Evolutionary conservation across 2,113 vertebrate species (phyloP).

Genomic region (Furnarius figulus): DNA sequence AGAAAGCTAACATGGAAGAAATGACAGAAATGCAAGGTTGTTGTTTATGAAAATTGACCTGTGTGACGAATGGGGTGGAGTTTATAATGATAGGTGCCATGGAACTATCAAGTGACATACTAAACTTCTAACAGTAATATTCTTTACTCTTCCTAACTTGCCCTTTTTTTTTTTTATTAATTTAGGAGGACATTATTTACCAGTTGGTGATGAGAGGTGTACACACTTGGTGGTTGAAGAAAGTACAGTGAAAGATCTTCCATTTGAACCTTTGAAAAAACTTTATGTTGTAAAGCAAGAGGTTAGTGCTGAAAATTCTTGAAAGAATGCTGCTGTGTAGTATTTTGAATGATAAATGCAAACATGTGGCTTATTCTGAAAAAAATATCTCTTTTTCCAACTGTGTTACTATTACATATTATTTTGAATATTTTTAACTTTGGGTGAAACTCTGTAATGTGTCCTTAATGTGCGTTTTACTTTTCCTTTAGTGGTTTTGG

Average conservation of each 20-base stretch:
- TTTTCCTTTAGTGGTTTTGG: slow-evolving; percentile 91
- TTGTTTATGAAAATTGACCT: background rate
- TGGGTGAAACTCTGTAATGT: background rate
- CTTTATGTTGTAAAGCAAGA: slow-evolving; percentile 96
- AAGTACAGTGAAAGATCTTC: slow-evolving; percentile 90
- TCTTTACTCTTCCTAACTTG: background rate
- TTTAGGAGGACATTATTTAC: slow-evolving; percentile 84
- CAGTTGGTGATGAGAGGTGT: slow-evolving; percentile 88
- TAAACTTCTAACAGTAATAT: background rate
- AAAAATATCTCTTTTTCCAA: background rate
- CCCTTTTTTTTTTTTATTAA: background rate
- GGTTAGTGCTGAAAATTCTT: slow-evolving; percentile 73
- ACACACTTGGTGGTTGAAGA: slow-evolving; percentile 97
- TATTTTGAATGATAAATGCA: background rate
- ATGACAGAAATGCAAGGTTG: slow-evolving; percentile 95
- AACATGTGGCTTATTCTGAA: background rate
- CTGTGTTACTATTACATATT: background rate
- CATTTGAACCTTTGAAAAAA: slow-evolving; percentile 84
- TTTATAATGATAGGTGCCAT: background rate
- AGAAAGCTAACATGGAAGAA: slow-evolving; percentile 94
- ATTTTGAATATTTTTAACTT: background rate
- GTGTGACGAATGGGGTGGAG: background rate
- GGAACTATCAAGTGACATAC: background rate
- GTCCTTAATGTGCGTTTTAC: background rate
- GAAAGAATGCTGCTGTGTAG: background rate